Evolutionary conservation across 2,113 vertebrate genomes (phyloP), one percentile per base, ranked within the genome.

Genomic region (Xiphophorus hellerii): DNA sequence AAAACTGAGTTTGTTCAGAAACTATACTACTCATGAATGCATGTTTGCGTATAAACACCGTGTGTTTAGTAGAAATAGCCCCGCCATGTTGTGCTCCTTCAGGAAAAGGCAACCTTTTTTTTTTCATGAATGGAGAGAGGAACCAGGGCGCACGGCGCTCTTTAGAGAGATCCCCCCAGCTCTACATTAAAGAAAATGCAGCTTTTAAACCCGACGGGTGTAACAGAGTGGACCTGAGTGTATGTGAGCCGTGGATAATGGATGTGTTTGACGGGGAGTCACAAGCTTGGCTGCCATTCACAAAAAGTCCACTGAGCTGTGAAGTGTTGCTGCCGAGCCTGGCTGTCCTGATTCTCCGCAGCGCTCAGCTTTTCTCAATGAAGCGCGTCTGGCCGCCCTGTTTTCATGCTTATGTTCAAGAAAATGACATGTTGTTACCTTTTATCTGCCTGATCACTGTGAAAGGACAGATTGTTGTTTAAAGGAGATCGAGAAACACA

Each of bases 61-160:
- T n/a, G 90, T 96, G 96, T 97, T 96, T 95, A 92, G 96, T 94
- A 95, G 95, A 85, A 96, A 95, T 92, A 94, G 44, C 61, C 95
- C 94, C 96, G 96, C 94, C 90, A 95, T 94, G 93, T 96, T 96
- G 94, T 93, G 88, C 92, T 94, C 91, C 89, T 88, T 93, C 88
- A 88, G 74, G 86, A 91, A 88, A 91, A 89, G 77, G 84, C 87
- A 61, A 78, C 31, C 73, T 15, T 42, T 33, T 79, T 94, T 95
- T 87, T 90, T 95, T 96, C 93, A 95, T 97, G 95, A 97, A 96
- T 95, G 95, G 94, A 96, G 90, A 83, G 71, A 78, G 85, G 86
- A 73, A 70, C 71, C 37, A 66, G 77, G 39, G 78, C 44, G 74
- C 22, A 48, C 73, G 71, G 58, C 62, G 28, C 58, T 14, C 65